Base-by-base conservation (phyloP, 1,140 invertebrate species). In the Palaemon carinicauda region DNA sequence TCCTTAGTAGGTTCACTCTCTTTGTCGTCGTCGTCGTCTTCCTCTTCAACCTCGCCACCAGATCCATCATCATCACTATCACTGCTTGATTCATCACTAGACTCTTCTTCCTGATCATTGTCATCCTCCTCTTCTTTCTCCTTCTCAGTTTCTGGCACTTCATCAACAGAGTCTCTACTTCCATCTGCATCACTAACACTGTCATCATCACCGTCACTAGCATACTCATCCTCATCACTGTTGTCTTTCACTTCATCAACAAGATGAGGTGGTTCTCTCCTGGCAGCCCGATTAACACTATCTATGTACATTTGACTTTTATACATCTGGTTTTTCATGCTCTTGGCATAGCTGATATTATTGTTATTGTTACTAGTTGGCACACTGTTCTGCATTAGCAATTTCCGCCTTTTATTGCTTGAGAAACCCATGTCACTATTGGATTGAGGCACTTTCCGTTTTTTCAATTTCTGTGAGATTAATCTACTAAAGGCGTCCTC, bases 301-400 rank as follows among this genome's bases (percentile, higher is more conserved):
- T 41, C 41, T 41, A 41, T 41, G 41, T 41, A 41, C 41, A 41
- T 41, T 41, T 41, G 41, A 41, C 41, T 41, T 41, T 5, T 12
- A 41, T 41, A 41, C 41, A 41, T 41, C 12, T 12, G 41, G 19
- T 9, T 56, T 27, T 17, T 50, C 41, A n/a, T 29, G 33, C 50
- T 54, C n/a, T 71, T 52, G 1, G 80, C 77, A 31, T 75, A 80
- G 19, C 41, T 78, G 27, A 56, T 33, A 73, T 86, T 21, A 53
- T 71, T 86, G 29, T 86, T 86, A 80, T 86, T 86, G 15, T 86
- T 86, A 53, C 77, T 80, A 33, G 54, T 41, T 14, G 74, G 71
- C 1, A 73, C 51, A 3, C 24, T 54, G 31, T 41, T 14, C 10
- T 41, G 41, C 41, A 41, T 29, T 21, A 24, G 33, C 51, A 73